These are phyloP conservation scores for Indri indri DNA, from an alignment of 2,113 vertebrate genomes.

Conservation along the genomic window DNA sequence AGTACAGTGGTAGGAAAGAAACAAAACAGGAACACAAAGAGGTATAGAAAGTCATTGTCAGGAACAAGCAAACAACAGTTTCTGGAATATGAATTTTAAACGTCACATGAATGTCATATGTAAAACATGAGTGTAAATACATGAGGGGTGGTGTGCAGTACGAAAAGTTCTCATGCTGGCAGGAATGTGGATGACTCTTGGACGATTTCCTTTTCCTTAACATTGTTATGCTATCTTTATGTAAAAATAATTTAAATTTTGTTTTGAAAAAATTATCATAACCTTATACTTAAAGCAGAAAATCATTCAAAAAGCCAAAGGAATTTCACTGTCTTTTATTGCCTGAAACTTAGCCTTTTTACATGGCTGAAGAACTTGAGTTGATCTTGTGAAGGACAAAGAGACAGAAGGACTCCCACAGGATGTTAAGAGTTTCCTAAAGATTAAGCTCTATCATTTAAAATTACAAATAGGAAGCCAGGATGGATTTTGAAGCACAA, in stretches of 20 bases:
- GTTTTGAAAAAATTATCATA: neutral
- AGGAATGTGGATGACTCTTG: neutral
- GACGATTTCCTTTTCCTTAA: neutral
- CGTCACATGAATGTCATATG: neutral
- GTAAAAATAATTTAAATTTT: conserved; percentile 10
- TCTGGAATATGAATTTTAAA: neutral
- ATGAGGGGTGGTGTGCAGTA: neutral
- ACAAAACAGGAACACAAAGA: neutral
- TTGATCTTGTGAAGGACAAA: conserved; percentile 42
- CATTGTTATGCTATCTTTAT: neutral
- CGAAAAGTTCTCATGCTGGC: neutral
- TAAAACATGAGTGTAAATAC: neutral
- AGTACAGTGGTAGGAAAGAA: neutral
- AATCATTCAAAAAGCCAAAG: neutral
- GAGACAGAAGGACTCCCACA: neutral
- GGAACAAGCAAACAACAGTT: neutral
- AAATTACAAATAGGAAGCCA: conserved; percentile 9
- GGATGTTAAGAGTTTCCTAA: neutral
- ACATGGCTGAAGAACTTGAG: neutral
- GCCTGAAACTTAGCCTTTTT: neutral
- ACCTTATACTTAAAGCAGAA: neutral
- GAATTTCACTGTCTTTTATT: conserved; percentile 13
- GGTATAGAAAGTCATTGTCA: neutral
- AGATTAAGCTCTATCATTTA: conserved; percentile 43
- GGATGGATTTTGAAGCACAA: neutral